phyloP scores from a whole-genome alignment of 2,113 vertebrate genomes.

The Ameiurus melas region DNA sequence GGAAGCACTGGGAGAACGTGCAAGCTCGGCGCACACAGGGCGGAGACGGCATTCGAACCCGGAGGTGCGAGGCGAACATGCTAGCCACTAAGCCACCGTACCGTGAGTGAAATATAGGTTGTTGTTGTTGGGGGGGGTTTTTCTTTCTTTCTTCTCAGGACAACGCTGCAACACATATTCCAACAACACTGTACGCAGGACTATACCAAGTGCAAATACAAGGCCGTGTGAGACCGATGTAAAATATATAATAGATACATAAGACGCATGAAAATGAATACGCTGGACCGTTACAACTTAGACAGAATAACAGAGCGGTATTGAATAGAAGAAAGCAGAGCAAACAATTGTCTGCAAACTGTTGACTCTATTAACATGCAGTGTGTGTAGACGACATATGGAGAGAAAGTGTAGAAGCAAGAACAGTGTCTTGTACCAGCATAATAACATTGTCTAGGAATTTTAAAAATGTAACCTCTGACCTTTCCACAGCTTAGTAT shows the following conservation, averaged over 20 bases:
- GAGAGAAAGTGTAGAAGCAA: neutral
- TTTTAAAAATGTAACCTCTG: neutral
- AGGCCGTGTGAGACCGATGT: neutral
- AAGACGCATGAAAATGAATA: neutral
- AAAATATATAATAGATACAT: too few relatives aligned
- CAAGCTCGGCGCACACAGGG: too few relatives aligned
- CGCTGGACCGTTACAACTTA: too few relatives aligned
- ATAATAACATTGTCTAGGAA: constrained; percentile 6
- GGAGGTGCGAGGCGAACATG: too few relatives aligned
- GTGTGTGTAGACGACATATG: too few relatives aligned
- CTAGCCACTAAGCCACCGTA: too few relatives aligned
- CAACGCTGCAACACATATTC: neutral
- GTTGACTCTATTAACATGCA: neutral
- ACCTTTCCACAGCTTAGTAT: neutral
- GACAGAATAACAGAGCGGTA: neutral
- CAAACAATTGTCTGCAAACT: neutral
- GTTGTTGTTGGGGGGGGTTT: neutral
- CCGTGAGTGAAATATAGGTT: too few relatives aligned
- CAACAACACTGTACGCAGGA: neutral
- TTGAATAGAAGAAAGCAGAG: neutral
- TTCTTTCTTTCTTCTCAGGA: neutral
- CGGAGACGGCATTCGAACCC: too few relatives aligned
- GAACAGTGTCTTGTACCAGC: neutral
- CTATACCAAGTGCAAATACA: neutral
- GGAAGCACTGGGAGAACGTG: too few relatives aligned